These are phyloP conservation scores for Brachirus orientalis DNA, from an alignment of 2,113 vertebrate species.

Conservation along the genomic window DNA sequence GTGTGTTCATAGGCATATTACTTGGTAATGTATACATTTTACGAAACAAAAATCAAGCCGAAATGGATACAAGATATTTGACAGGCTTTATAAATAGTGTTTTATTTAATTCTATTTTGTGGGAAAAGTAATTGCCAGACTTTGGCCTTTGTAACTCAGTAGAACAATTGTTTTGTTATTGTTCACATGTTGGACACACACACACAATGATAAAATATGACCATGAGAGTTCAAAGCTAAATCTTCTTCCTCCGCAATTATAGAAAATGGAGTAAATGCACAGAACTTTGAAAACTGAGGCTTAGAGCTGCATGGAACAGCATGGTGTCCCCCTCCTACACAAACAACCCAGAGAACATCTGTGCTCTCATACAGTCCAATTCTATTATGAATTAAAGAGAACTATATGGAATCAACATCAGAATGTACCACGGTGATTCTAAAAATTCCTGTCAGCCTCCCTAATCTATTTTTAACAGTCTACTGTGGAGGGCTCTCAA, in stretches of 20 bases:
- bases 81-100: no score
- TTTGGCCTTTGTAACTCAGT: no score
- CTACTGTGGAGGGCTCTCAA: background rate
- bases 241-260: background rate
- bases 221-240: background rate
- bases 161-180: background rate
- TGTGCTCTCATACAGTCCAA: background rate
- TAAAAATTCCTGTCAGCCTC: slow-evolving; percentile 23
- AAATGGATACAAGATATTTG: no score
- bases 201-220: background rate
- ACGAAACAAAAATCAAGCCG: no score
- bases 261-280: slow-evolving; percentile 1
- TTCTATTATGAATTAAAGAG: slow-evolving; percentile 17
- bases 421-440: slow-evolving; percentile 6
- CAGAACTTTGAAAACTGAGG: background rate
- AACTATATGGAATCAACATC: background rate
- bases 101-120: no score
- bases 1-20: no score
- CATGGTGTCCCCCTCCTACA: background rate
- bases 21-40: no score
- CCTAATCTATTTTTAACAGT: slow-evolving; percentile 43
- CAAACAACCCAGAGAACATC: slow-evolving; percentile 10
- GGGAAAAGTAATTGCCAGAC: no score
- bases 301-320: slow-evolving; percentile 3
- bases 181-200: background rate